Base-by-base conservation (phyloP, 2,797 vertebrate species). In the Propithecus deckenii region DNA sequence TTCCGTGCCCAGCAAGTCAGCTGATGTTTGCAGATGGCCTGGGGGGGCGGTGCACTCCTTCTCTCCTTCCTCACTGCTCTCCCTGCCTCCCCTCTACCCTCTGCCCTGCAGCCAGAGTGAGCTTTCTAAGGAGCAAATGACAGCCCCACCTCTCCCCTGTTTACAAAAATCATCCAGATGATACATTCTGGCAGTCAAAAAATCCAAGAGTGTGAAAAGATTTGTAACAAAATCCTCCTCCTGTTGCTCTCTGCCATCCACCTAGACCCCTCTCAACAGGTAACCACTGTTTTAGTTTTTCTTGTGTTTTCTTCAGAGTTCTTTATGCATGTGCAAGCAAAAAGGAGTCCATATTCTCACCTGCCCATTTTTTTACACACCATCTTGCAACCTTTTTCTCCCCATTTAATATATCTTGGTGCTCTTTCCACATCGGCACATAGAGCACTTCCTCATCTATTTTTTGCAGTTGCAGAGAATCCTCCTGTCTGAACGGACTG, bases 381-480 rank as follows among this genome's bases (percentile, higher is more conserved):
- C 1, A 17, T n/a, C 86, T 88, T 75, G 43, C 28, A 30, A 71
- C 9, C 2, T 20, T 2, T 13, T 1, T n/a, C 17, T 38, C 38
- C 50, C 35, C 38, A 14, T 43, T 80, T 86, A 30, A 41, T 48
- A 18, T 23, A 35, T 25, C 0, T 7, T 20, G 46, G 23, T 1
- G 17, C 2, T 23, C 41, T 89, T 85, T 43, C 15, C 25, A 5
- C 5, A 25, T 20, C 0, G 0, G 35, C 61, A n/a, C 55, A 7
- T 0, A 22, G 32, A 79, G 74, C 43, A 7, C 32, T 3, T 67
- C 25, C 48, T 22, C 0, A 0, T n/a, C 72, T 38, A 8, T 55
- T 35, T 28, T 8, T 87, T 30, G 11, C 1, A 48, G 84, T 35
- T 15, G 9, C 55, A 32, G 63, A 28, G 15, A 2, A 20, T 17